Evolutionary conservation across 2,113 vertebrate genomes (phyloP).

Genomic region (Sceloporus undulatus): DNA sequence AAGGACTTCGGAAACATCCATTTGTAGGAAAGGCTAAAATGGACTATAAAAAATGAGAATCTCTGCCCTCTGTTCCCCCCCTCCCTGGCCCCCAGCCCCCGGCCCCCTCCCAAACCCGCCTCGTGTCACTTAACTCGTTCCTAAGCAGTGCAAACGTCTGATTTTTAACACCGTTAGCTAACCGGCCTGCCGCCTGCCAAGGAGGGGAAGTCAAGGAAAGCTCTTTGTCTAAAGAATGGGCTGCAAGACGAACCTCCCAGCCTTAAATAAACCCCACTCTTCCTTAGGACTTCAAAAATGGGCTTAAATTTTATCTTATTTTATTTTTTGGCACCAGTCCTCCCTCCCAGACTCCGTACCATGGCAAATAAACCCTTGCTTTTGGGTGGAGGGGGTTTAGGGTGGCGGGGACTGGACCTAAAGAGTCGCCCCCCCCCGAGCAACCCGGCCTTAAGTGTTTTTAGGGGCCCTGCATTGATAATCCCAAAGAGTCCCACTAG

Average conservation of each 20-base stretch:
- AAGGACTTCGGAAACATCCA: conserved; percentile 46
- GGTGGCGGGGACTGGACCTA: background rate
- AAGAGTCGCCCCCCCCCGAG: conserved; percentile 2
- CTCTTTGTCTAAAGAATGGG: background rate
- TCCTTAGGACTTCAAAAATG: too few species aligned
- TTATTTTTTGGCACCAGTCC: background rate
- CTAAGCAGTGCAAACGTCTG: conserved; percentile 16
- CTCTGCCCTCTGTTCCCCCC: background rate
- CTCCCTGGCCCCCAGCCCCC: background rate
- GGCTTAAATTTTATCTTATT: too few species aligned
- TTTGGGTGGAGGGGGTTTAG: background rate
- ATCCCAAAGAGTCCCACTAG: conserved; percentile 23
- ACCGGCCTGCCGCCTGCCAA: conserved; percentile 14
- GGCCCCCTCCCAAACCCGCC: background rate
- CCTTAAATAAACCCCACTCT: background rate
- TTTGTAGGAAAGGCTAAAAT: background rate
- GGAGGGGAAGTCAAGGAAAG: background rate
- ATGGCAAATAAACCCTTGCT: background rate
- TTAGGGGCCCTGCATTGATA: conserved; percentile 10
- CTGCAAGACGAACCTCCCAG: background rate
- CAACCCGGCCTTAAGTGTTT: conserved; percentile 17
- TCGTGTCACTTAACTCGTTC: conserved; percentile 4
- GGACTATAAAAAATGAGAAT: background rate
- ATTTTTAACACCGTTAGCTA: conserved; percentile 20
- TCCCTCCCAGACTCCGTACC: background rate